A percentile compares a stretch with the other conserved stretches of the same genome.
These are phyloP conservation scores for Rhyacichthys aspro DNA, from an alignment of 2,797 vertebrate genomes.

Conservation along the genomic window DNA sequence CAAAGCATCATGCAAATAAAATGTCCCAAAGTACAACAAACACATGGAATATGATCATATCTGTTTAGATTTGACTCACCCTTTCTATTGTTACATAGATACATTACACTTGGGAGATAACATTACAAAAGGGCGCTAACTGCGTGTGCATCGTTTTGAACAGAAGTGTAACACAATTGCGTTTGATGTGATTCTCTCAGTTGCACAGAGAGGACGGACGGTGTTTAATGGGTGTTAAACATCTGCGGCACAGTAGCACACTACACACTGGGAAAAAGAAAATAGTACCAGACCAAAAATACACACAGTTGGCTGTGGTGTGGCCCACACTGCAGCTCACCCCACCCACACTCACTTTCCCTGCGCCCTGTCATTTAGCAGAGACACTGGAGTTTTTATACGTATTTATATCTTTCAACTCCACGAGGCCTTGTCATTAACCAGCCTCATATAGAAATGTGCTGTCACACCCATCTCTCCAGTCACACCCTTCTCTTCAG, in stretches of 20 bases:
- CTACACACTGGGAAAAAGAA: slow-evolving; percentile 2
- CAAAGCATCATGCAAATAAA: too few species aligned
- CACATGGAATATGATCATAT: too few species aligned
- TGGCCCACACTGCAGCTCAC: slow-evolving; percentile 10
- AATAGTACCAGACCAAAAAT: slow-evolving; percentile 8
- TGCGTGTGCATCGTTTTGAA: neutral
- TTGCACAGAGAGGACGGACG: slow-evolving; percentile 1
- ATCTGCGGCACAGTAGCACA: slow-evolving; percentile 12
- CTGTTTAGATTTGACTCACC: too few species aligned
- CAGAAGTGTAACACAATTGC: neutral
- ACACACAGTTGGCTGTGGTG: slow-evolving; percentile 4
- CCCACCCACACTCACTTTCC: slow-evolving; percentile 9
- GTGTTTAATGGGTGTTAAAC: slow-evolving; percentile 7
- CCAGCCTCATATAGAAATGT: slow-evolving; percentile 7
- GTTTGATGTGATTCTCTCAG: neutral
- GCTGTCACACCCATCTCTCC: slow-evolving; percentile 20
- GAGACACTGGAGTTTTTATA: slow-evolving; percentile 14
- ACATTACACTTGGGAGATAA: too few species aligned
- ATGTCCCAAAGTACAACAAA: too few species aligned
- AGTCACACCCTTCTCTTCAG: slow-evolving; percentile 1
- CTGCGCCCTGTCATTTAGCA: slow-evolving; percentile 13
- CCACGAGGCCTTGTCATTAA: slow-evolving; percentile 26
- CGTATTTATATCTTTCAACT: slow-evolving; percentile 11
- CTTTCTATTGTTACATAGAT: too few species aligned
- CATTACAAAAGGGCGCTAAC: too few species aligned